Percentiles rank a stretch among this genome's conserved stretches.
Evolutionary conservation across 2,888 invertebrate species (phyloP).

Genomic region (Hedychridium roseum): DNA sequence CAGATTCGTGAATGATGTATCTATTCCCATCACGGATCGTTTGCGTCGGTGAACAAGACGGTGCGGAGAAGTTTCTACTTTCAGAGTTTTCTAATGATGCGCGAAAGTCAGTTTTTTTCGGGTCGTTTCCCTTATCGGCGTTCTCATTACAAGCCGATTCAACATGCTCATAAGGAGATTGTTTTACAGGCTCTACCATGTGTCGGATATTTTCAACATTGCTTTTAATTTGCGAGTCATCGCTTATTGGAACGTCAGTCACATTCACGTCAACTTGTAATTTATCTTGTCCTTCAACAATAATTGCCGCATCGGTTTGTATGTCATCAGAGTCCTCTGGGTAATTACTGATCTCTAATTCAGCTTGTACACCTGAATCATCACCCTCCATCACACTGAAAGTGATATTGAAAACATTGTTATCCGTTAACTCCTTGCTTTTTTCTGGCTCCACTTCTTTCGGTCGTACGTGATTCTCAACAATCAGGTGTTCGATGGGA

Average conservation of each 20-base stretch:
- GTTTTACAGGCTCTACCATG: too few species aligned
- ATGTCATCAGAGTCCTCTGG: conserved; percentile 10
- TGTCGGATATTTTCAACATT: background rate
- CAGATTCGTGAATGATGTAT: conserved; percentile 29
- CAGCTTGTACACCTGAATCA: conserved; percentile 19
- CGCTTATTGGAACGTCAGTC: background rate
- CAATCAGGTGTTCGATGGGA: too few species aligned
- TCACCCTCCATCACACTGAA: conserved; percentile 12
- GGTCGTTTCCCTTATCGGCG: too few species aligned
- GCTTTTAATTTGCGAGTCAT: background rate
- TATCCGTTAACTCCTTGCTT: too few species aligned
- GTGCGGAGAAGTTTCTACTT: too few species aligned
- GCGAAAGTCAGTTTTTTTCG: too few species aligned
- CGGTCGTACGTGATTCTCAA: background rate
- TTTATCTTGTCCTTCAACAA: conserved; percentile 8
- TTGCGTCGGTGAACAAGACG: too few species aligned
- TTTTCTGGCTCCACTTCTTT: background rate
- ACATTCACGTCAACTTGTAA: background rate
- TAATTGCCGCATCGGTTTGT: conserved; percentile 13
- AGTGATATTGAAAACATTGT: too few species aligned
- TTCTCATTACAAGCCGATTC: too few species aligned
- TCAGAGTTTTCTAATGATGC: too few species aligned
- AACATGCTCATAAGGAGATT: too few species aligned
- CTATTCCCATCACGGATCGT: too few species aligned
- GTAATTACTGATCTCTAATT: conserved; percentile 29